Conservation (phyloP, 1,140 invertebrate genomes). For the Danaus melanippus region DNA sequence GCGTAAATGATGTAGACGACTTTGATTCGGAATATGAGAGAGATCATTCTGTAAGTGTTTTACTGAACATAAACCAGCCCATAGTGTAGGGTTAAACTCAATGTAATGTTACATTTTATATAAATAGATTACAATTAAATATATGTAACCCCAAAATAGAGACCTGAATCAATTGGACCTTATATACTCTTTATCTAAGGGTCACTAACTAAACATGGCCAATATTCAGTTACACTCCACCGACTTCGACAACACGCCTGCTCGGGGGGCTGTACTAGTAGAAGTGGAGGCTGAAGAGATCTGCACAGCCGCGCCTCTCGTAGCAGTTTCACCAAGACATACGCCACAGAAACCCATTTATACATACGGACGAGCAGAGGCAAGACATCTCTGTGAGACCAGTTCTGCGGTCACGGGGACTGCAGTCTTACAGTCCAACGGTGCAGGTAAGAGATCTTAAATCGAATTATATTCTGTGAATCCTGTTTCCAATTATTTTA, state of each 20-base stretch:
- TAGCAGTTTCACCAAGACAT: conserved; percentile 74
- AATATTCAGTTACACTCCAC: conserved; percentile 40
- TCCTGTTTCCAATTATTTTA: conserved; percentile 5
- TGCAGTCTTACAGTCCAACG: conserved; percentile 50
- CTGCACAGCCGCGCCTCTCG: conserved; percentile 77
- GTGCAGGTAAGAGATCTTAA: conserved; percentile 32
- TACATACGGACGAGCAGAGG: conserved; percentile 73
- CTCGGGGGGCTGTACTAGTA: conserved; percentile 74
- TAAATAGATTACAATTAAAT: too few species aligned
- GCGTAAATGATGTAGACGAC: conserved; percentile 79
- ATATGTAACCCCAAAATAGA: too few species aligned
- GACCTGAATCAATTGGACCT: too few species aligned
- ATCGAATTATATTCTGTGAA: conserved; percentile 1
- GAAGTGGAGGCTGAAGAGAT: conserved; percentile 80
- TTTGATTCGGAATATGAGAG: conserved; percentile 66
- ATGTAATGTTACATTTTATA: too few species aligned
- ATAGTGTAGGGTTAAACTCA: too few species aligned
- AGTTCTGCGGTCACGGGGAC: conserved; percentile 52
- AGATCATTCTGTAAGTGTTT: conserved; percentile 44
- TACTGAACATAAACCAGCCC: not conserved
- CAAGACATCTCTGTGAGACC: conserved; percentile 56
- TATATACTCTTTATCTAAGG: too few species aligned
- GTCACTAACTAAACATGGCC: too few species aligned
- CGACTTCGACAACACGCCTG: conserved; percentile 70
- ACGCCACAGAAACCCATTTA: conserved; percentile 80